These are phyloP conservation scores for Drosophila arizonae DNA, from an alignment of 1,140 invertebrate genomes.

Conservation along the genomic window DNA sequence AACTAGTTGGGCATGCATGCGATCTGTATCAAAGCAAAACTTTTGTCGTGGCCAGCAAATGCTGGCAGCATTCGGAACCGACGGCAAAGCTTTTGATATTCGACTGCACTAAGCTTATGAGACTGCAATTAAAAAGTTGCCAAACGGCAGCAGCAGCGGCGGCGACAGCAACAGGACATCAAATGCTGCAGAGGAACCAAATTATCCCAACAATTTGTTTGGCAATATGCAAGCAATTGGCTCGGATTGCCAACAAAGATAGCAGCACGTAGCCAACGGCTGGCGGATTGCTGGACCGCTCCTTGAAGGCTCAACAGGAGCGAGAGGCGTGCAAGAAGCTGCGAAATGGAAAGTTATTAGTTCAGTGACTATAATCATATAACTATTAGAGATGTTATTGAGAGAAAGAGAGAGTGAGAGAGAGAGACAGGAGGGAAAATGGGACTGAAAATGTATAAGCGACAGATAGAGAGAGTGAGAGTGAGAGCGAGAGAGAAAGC, in stretches of 20 bases:
- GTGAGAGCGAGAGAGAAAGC: neutral
- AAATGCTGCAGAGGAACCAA: constrained; percentile 4
- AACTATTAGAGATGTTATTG: neutral
- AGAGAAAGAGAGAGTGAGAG: neutral
- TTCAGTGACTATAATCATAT: neutral
- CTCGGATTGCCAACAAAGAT: neutral
- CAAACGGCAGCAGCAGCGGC: constrained; percentile 15
- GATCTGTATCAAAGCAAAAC: constrained; percentile 18
- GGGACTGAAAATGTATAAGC: neutral
- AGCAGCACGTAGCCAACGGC: neutral
- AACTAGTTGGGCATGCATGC: neutral
- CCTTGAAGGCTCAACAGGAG: neutral
- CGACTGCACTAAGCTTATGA: constrained; percentile 12
- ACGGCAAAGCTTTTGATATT: constrained; percentile 7
- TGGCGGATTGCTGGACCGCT: neutral
- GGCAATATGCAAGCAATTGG: constrained; percentile 22
- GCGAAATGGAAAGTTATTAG: neutral
- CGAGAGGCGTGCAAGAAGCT: constrained; percentile 1
- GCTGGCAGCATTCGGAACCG: constrained; percentile 11
- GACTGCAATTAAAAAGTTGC: constrained; percentile 40
- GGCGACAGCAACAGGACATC: constrained; percentile 2
- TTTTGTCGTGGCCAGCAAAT: constrained; percentile 26
- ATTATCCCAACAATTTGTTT: constrained; percentile 19
- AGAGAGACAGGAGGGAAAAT: neutral
- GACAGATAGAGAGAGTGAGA: neutral